phyloP scores from a whole-genome alignment of 2,113 vertebrate genomes.

The Burhinus oedicnemus region DNA sequence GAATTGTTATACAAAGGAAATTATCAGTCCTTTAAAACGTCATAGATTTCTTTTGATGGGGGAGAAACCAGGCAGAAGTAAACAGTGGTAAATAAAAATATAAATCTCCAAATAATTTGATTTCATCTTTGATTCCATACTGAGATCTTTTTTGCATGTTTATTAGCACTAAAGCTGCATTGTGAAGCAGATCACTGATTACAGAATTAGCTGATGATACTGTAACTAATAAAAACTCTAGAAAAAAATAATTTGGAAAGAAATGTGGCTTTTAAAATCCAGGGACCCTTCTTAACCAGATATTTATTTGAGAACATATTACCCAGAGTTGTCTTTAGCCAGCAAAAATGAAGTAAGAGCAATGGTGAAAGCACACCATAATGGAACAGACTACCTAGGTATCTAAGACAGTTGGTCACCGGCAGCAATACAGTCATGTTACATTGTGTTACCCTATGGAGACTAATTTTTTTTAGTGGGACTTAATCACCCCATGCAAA shows the following conservation, averaged over 20 bases:
- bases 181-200: background rate
- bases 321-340: background rate
- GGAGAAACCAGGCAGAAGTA: background rate
- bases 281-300: background rate
- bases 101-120: background rate
- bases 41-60: background rate
- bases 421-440: background rate
- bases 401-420: background rate
- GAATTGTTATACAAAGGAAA: background rate
- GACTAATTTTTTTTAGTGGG: background rate
- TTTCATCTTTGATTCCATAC: background rate
- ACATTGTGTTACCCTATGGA: accelerated
- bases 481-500: background rate
- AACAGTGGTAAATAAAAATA: background rate
- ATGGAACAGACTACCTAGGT: background rate
- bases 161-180: background rate
- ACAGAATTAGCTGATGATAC: background rate
- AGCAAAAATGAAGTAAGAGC: background rate
- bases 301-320: background rate
- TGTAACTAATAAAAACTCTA: background rate
- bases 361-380: background rate
- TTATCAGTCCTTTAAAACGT: background rate
- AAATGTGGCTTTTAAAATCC: background rate
- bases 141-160: background rate
- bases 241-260: background rate